phyloP scores from a whole-genome alignment of 1,140 invertebrate genomes.

The Drosophila sechellia region DNA sequence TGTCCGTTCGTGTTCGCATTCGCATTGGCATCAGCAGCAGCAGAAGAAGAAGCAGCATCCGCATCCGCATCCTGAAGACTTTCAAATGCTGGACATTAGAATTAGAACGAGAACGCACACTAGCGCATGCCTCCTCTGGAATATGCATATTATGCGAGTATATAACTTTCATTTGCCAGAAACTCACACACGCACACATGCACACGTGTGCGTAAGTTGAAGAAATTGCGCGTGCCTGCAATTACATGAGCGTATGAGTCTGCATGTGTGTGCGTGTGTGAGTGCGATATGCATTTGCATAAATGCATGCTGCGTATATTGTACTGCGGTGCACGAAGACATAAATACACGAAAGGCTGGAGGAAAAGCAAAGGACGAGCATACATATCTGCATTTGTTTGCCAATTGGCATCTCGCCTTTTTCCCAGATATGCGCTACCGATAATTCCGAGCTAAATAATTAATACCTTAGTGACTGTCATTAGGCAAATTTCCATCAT shows the following conservation, averaged over 20 bases:
- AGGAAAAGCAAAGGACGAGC: conserved; percentile 23
- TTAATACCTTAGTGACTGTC: conserved; percentile 14
- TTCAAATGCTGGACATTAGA: conserved; percentile 66
- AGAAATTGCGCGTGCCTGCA: conserved; percentile 61
- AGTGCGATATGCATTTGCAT: conserved; percentile 58
- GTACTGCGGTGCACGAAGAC: conserved; percentile 32
- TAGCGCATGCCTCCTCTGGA: conserved; percentile 41
- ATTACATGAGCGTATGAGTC: conserved; percentile 18
- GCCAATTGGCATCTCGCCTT: conserved; percentile 35
- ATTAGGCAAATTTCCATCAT: conserved; percentile 3
- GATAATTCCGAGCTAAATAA: conserved; percentile 37
- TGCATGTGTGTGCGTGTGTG: conserved; percentile 4
- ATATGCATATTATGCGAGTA: conserved; percentile 71
- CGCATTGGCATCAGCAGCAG: conserved; percentile 34
- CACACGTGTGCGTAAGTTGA: conserved; percentile 44
- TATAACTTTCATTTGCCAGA: conserved; percentile 60
- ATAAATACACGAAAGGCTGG: conserved; percentile 28
- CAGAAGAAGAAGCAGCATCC: neutral
- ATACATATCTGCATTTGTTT: conserved; percentile 16
- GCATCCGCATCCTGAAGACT: conserved; percentile 64
- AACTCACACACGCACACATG: conserved; percentile 8
- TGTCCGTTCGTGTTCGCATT: conserved; percentile 23
- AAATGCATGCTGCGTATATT: conserved; percentile 58
- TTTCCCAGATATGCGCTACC: conserved; percentile 24
- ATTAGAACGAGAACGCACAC: conserved; percentile 60